Evolutionary conservation across 2,888 invertebrate species (phyloP).

Genomic region (Cylloceria caligata): DNA sequence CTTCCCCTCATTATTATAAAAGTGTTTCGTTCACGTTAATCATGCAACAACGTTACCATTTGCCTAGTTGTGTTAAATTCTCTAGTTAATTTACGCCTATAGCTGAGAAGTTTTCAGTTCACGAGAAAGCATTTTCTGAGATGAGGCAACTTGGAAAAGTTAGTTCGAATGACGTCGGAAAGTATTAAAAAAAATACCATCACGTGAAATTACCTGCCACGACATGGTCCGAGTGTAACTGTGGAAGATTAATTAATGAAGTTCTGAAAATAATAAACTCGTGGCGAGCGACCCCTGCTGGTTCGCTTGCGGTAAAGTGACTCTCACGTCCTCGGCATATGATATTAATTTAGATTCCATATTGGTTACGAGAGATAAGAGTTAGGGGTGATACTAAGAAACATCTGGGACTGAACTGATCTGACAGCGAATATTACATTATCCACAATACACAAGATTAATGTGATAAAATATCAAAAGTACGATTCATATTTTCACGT

Average conservation of each 20-base stretch:
- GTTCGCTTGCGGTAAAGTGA: constrained; percentile 20
- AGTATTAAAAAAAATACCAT: neutral
- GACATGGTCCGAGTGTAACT: constrained; percentile 5
- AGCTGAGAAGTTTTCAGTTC: neutral
- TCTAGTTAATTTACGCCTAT: neutral
- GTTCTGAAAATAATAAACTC: constrained; percentile 21
- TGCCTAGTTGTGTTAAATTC: constrained; percentile 6
- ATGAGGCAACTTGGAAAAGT: constrained; percentile 24
- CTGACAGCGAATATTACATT: too few relatives aligned
- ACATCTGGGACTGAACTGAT: constrained; percentile 20
- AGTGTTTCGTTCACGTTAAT: neutral
- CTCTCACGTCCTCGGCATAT: neutral
- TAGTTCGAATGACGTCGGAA: constrained; percentile 11
- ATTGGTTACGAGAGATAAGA: constrained; percentile 9
- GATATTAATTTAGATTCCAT: constrained; percentile 49
- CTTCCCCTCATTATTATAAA: neutral
- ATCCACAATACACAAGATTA: neutral
- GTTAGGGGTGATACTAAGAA: neutral
- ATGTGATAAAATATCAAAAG: constrained; percentile 3
- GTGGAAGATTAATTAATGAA: constrained; percentile 54
- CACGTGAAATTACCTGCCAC: constrained; percentile 21
- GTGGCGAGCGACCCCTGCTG: neutral
- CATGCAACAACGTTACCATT: constrained; percentile 16
- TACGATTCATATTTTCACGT: too few relatives aligned
- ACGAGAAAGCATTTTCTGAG: constrained; percentile 16